Conservation (phyloP, 1,140 invertebrate species). For the Drosophila aff. region DNA sequence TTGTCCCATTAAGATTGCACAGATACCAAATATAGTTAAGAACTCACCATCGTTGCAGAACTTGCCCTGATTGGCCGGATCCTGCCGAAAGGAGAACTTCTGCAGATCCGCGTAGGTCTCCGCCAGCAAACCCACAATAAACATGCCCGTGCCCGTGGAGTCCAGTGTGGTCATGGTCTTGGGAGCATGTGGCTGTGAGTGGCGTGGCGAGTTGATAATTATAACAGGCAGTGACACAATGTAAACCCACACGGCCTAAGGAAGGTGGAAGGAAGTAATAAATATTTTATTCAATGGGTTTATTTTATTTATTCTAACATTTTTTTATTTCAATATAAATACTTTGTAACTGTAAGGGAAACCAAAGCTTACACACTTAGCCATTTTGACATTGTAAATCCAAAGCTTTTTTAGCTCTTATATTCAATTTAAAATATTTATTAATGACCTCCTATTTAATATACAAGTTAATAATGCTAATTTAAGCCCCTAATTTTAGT, state of each 20-base stretch:
- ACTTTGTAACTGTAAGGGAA: too few relatives aligned
- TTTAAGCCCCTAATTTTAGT: neutral
- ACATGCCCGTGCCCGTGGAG: slow-evolving; percentile 93
- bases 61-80: slow-evolving; percentile 94
- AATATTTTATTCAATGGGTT: neutral
- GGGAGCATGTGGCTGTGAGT: slow-evolving; percentile 90
- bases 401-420: too few relatives aligned
- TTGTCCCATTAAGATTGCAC: neutral
- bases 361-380: too few relatives aligned
- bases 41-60: slow-evolving; percentile 94
- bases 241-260: slow-evolving; percentile 96
- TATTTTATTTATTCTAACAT: neutral
- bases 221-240: slow-evolving; percentile 96
- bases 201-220: slow-evolving; percentile 94
- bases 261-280: neutral
- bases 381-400: too few relatives aligned
- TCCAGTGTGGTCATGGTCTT: slow-evolving; percentile 94
- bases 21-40: neutral
- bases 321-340: neutral
- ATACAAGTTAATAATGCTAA: neutral
- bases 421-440: neutral
- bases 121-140: slow-evolving; percentile 92
- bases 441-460: neutral
- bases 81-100: slow-evolving; percentile 95
- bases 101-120: slow-evolving; percentile 96